phyloP scores from a whole-genome alignment of 2,888 invertebrate genomes.

The Subacronicta megacephala region DNA sequence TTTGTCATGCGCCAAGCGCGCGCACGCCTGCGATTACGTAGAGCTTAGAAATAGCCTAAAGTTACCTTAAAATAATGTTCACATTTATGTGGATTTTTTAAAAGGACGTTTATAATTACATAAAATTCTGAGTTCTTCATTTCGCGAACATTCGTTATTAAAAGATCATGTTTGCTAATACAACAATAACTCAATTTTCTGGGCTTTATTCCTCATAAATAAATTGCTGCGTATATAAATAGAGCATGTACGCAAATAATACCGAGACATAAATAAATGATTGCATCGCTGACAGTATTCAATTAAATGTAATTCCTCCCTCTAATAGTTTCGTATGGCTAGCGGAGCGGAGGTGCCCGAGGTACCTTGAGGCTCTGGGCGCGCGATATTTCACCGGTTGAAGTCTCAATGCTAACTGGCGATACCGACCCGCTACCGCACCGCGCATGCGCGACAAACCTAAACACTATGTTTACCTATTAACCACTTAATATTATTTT shows the following conservation, averaged over 20 bases:
- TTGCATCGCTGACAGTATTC: slow-evolving; percentile 44
- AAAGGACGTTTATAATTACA: too few relatives aligned
- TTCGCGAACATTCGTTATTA: too few relatives aligned
- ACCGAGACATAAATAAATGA: slow-evolving; percentile 38
- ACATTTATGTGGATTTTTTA: too few relatives aligned
- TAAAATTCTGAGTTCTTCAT: too few relatives aligned
- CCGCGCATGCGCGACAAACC: slow-evolving; percentile 42
- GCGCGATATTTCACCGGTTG: slow-evolving; percentile 63
- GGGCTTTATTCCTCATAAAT: too few relatives aligned
- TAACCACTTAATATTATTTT: slow-evolving; percentile 34
- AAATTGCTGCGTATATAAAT: too few relatives aligned
- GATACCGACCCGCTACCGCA: slow-evolving; percentile 47
- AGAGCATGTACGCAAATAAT: slow-evolving; percentile 22
- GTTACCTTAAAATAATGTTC: neutral
- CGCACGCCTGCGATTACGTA: slow-evolving; percentile 9
- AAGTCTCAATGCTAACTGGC: slow-evolving; percentile 72
- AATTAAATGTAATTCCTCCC: slow-evolving; percentile 47
- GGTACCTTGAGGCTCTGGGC: slow-evolving; percentile 45
- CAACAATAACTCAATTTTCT: too few relatives aligned
- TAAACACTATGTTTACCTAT: slow-evolving; percentile 34
- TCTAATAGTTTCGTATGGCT: slow-evolving; percentile 46
- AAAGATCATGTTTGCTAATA: too few relatives aligned
- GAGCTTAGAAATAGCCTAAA: slow-evolving; percentile 8
- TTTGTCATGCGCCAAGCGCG: slow-evolving; percentile 30
- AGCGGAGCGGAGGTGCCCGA: slow-evolving; percentile 19